phyloP scores from a whole-genome alignment of 2,797 vertebrate species.

The Mormyrops boulengeri region DNA sequence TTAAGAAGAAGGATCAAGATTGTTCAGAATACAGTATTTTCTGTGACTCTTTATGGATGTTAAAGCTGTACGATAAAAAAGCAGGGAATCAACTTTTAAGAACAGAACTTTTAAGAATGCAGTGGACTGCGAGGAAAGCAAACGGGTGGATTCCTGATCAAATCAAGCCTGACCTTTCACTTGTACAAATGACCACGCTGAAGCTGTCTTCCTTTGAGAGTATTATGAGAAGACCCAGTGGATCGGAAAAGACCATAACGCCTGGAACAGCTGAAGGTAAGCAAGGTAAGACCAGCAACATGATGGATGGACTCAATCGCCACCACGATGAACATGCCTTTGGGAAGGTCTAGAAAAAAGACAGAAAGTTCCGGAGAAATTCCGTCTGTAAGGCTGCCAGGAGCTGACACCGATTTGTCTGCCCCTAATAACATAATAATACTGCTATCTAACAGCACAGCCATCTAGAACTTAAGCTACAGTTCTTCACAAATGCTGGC shows the following conservation, averaged over 20 bases:
- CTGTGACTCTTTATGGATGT: background rate
- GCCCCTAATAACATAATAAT: background rate
- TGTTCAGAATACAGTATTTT: background rate
- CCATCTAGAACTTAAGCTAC: background rate
- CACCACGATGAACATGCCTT: background rate
- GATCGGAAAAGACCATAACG: background rate
- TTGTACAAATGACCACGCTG: background rate
- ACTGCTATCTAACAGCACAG: background rate
- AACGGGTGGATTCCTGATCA: background rate
- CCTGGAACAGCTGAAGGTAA: background rate
- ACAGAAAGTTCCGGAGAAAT: background rate
- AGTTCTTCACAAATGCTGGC: background rate
- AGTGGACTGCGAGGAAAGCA: background rate
- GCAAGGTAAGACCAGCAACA: background rate
- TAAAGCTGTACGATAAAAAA: background rate
- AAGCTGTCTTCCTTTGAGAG: background rate
- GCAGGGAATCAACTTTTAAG: background rate
- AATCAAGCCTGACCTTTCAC: background rate
- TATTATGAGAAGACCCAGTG: constrained; percentile 1
- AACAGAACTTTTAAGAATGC: background rate
- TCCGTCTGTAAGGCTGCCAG: background rate
- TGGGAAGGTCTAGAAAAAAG: background rate
- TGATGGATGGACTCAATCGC: background rate
- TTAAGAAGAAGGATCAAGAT: background rate
- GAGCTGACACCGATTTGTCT: background rate